Evolutionary conservation across 2,113 vertebrate genomes (phyloP).

Genomic region (Equus quagga): DNA sequence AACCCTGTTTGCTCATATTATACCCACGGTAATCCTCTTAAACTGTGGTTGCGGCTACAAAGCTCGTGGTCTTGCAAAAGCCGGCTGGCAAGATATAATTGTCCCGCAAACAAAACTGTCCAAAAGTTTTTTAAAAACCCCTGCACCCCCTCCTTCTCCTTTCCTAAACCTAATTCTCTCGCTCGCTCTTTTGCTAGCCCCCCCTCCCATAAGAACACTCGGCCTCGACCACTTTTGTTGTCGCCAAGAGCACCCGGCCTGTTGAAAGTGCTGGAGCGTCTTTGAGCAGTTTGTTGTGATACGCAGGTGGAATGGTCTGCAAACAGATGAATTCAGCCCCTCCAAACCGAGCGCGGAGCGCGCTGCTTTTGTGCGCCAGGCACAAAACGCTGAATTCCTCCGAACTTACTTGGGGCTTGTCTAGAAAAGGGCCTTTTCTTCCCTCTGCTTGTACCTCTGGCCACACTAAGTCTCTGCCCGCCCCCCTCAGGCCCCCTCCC

Average conservation of each 20-base stretch:
- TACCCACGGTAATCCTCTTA: slow-evolving; percentile 80
- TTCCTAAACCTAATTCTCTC: slow-evolving; percentile 75
- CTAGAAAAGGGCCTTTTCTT: slow-evolving; percentile 92
- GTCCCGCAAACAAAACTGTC: slow-evolving; percentile 77
- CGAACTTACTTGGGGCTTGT: slow-evolving; percentile 92
- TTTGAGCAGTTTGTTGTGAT: slow-evolving; percentile 89
- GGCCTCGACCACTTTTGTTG: slow-evolving; percentile 76
- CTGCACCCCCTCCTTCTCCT: background rate
- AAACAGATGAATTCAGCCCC: slow-evolving; percentile 92
- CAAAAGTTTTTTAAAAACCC: slow-evolving; percentile 71
- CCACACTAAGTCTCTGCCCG: slow-evolving; percentile 92
- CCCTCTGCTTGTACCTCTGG: slow-evolving; percentile 91
- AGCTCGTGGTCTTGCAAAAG: slow-evolving; percentile 78
- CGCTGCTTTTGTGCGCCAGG: slow-evolving; percentile 89
- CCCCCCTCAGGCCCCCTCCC: slow-evolving; percentile 88
- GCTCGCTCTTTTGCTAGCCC: background rate
- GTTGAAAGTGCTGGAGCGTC: slow-evolving; percentile 82
- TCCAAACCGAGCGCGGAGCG: slow-evolving; percentile 87
- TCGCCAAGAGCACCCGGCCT: slow-evolving; percentile 71
- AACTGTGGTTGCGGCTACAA: slow-evolving; percentile 74
- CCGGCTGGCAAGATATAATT: slow-evolving; percentile 79
- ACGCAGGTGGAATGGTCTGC: slow-evolving; percentile 94
- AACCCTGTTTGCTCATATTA: slow-evolving; percentile 80
- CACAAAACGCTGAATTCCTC: slow-evolving; percentile 94
- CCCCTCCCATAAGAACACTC: slow-evolving; percentile 41